Evolutionary conservation across 2,797 vertebrate genomes (phyloP).

Genomic region (Micropoecilia bifurca): DNA sequence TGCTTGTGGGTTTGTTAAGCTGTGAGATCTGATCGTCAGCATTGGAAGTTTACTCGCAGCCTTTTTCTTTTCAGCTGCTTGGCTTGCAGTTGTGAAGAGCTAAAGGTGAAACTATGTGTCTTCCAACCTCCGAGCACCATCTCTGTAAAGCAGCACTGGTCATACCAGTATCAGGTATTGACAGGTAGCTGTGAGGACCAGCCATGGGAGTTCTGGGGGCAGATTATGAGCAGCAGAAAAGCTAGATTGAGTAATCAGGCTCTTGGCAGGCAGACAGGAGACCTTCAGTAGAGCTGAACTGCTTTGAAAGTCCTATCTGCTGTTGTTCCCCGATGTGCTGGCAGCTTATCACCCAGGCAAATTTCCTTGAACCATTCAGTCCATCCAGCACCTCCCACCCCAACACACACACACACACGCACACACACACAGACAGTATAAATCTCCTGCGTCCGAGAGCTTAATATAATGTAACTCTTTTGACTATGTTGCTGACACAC

Average conservation of each 20-base stretch:
- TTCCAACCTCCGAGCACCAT: conserved; percentile 41
- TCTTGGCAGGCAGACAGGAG: conserved; percentile 81
- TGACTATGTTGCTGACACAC: conserved; percentile 41
- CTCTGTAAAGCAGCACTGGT: conserved; percentile 49
- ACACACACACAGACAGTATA: conserved; percentile 62
- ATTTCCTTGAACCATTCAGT: conserved; percentile 80
- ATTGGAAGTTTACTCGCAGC: conserved; percentile 30
- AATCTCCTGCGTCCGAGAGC: conserved; percentile 52
- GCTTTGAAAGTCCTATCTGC: conserved; percentile 81
- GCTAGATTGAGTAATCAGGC: conserved; percentile 81
- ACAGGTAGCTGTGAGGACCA: conserved; percentile 64
- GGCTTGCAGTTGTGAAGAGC: conserved; percentile 35
- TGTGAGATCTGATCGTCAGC: conserved; percentile 11
- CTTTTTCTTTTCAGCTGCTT: conserved; percentile 30
- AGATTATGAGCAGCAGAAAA: conserved; percentile 69
- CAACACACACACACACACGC: conserved; percentile 3
- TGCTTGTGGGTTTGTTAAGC: conserved; percentile 12
- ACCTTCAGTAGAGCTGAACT: conserved; percentile 76
- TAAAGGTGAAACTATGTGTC: conserved; percentile 32
- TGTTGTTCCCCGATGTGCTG: conserved; percentile 72
- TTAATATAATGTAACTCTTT: conserved; percentile 50
- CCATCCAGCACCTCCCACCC: conserved; percentile 47
- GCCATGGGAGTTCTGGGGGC: conserved; percentile 51
- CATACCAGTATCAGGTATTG: conserved; percentile 71
- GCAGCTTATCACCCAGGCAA: conserved; percentile 81